These are phyloP conservation scores for Drosophila navojoa DNA, from an alignment of 1,140 invertebrate species.

Conservation along the genomic window DNA sequence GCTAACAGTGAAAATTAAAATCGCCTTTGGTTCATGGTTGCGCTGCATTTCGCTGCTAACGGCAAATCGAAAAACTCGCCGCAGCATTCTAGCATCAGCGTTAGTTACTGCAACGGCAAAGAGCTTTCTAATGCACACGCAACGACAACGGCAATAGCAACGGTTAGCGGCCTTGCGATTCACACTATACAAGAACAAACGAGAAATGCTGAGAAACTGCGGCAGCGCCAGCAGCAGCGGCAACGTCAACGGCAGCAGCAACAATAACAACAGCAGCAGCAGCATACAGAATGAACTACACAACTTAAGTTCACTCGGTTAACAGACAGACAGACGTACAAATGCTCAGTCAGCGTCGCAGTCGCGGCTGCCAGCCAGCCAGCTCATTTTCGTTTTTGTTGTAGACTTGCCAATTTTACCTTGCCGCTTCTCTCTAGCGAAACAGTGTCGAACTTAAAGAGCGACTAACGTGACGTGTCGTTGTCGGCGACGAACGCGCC, in stretches of 20 bases:
- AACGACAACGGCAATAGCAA: neutral
- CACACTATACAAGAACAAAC: conserved; percentile 58
- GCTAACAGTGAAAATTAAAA: conserved; percentile 41
- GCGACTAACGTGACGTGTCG: conserved; percentile 80
- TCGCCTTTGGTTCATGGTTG: conserved; percentile 26
- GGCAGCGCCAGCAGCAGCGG: neutral
- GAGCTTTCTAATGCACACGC: conserved; percentile 62
- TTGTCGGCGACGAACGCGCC: conserved; percentile 65
- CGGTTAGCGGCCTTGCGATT: conserved; percentile 49
- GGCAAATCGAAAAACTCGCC: conserved; percentile 15
- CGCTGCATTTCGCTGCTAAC: conserved; percentile 18
- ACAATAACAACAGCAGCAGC: conserved; percentile 14
- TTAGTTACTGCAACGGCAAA: conserved; percentile 25
- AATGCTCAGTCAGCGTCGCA: conserved; percentile 31
- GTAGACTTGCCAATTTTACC: conserved; percentile 78
- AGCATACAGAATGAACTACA: conserved; percentile 56
- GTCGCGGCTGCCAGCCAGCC: conserved; percentile 23
- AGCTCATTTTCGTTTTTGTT: conserved; percentile 42
- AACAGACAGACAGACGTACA: conserved; percentile 48
- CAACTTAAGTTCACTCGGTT: conserved; percentile 79
- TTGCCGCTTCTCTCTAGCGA: conserved; percentile 67
- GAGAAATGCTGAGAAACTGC: conserved; percentile 59
- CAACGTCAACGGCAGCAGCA: neutral
- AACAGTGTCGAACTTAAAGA: conserved; percentile 80
- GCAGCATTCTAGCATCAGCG: conserved; percentile 2